A percentile compares a stretch with the other conserved stretches of the same genome.
phyloP scores from a whole-genome alignment of 2,113 vertebrate species.

The Verasper variegatus region DNA sequence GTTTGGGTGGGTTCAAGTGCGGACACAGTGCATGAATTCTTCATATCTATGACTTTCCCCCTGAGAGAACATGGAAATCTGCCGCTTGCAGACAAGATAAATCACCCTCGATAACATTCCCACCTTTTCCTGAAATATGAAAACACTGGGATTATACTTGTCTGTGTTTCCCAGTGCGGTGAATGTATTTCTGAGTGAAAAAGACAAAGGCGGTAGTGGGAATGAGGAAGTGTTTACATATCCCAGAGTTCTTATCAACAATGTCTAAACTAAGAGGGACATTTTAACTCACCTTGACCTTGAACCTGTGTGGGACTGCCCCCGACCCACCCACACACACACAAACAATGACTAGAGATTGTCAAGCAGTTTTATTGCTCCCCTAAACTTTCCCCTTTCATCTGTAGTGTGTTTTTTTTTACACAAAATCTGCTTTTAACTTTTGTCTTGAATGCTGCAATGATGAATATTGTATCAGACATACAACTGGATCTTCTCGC shows the following conservation, averaged over 20 bases:
- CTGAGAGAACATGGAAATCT: slow-evolving; percentile 30
- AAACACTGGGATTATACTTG: not conserved
- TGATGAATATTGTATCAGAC: too few relatives aligned
- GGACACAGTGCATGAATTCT: slow-evolving; percentile 12
- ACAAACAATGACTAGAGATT: not conserved
- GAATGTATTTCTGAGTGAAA: slow-evolving; percentile 29
- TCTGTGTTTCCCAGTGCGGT: slow-evolving; percentile 2
- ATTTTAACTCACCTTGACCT: slow-evolving; percentile 65
- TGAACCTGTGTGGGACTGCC: slow-evolving; percentile 23
- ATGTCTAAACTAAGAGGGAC: slow-evolving; percentile 38
- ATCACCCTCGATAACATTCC: slow-evolving; percentile 17
- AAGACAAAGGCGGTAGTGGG: slow-evolving; percentile 30
- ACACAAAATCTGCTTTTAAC: too few relatives aligned
- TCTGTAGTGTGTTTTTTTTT: too few relatives aligned
- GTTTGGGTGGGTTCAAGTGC: slow-evolving; percentile 1
- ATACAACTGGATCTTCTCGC: too few relatives aligned
- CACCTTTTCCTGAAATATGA: slow-evolving; percentile 24
- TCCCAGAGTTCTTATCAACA: slow-evolving; percentile 70
- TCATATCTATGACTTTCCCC: slow-evolving; percentile 15
- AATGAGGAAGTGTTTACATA: slow-evolving; percentile 66
- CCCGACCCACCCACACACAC: slow-evolving; percentile 5
- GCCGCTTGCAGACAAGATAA: not conserved
- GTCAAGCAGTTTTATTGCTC: too few relatives aligned
- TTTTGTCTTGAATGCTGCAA: too few relatives aligned
- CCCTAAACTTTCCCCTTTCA: too few relatives aligned